Evolutionary conservation across 2,113 vertebrate genomes (phyloP).

Genomic region (rat (Rattus norvegicus)): DNA sequence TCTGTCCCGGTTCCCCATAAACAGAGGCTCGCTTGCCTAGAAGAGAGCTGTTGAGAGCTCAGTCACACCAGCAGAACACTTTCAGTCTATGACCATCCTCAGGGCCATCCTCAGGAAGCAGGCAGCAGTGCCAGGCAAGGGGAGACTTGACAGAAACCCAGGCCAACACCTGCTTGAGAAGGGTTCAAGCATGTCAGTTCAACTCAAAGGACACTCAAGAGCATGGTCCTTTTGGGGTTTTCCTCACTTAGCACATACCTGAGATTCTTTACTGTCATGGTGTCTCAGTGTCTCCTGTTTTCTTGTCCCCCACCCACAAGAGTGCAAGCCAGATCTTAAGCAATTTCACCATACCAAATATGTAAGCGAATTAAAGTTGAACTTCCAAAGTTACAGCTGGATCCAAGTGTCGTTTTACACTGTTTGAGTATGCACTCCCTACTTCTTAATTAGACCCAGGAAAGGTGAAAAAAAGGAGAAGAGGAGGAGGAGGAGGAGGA

Average conservation of each 20-base stretch:
- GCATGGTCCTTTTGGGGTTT: fast-evolving
- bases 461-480: background rate
- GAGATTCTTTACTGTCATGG: fast-evolving
- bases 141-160: background rate
- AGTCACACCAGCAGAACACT: fast-evolving
- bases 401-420: background rate
- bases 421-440: background rate
- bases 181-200: background rate
- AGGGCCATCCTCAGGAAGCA: fast-evolving
- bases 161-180: background rate
- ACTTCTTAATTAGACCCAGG: background rate
- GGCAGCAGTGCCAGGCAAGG: fast-evolving
- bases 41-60: background rate
- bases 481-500: no score
- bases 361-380: no score
- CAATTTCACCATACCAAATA: background rate
- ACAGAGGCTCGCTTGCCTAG: background rate
- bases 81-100: fast-evolving
- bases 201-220: fast-evolving
- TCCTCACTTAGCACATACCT: fast-evolving
- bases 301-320: background rate
- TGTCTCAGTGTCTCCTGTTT: background rate
- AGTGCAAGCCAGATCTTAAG: background rate
- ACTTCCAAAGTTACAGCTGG: background rate
- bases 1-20: fast-evolving